Evolutionary conservation across 53 echinoderm and acorn worm species (phyloP).

Genomic region (Patiria pectinifera): DNA sequence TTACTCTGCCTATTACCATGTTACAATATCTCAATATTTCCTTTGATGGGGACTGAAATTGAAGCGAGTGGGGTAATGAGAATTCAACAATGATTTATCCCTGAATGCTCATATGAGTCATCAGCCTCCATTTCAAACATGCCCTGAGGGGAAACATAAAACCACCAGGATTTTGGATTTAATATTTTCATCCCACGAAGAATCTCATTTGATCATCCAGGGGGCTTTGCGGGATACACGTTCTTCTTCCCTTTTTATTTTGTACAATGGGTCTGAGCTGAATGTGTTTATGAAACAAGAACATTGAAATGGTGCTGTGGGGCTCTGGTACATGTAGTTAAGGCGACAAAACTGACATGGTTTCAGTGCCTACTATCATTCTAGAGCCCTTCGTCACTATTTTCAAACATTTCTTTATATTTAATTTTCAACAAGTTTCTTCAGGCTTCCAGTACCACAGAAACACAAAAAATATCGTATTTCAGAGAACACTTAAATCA

Average conservation of each 20-base stretch:
- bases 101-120: not conserved
- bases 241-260: not conserved
- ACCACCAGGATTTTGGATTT: not conserved
- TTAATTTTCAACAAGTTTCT: too few species aligned
- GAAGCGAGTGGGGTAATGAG: not conserved
- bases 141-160: not conserved
- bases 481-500: too few species aligned
- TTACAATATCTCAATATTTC: not conserved
- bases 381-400: too few species aligned
- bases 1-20: not conserved
- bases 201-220: not conserved
- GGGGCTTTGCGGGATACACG: not conserved
- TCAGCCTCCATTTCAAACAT: not conserved
- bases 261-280: not conserved
- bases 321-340: too few species aligned
- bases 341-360: too few species aligned
- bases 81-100: conserved; percentile 8
- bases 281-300: too few species aligned
- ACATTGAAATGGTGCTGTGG: too few species aligned
- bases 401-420: too few species aligned
- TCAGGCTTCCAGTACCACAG: too few species aligned
- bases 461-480: too few species aligned
- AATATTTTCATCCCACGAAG: not conserved
- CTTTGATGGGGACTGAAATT: not conserved
- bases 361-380: too few species aligned